A percentile compares a stretch with the other conserved stretches of the same genome.
These are phyloP conservation scores for Tipula helvola DNA, from an alignment of 2,888 invertebrate genomes.

Conservation along the genomic window DNA sequence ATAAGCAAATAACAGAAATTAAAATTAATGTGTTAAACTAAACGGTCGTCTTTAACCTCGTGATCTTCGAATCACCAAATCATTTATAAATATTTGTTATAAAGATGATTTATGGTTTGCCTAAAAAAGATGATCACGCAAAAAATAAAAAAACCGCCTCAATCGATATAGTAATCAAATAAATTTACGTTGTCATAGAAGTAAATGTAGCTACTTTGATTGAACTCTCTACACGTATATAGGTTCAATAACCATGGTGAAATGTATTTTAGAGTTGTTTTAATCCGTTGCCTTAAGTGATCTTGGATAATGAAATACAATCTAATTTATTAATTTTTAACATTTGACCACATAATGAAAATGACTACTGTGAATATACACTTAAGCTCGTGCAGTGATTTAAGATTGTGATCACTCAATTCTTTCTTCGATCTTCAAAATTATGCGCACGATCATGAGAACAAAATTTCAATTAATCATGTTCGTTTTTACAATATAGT, in stretches of 20 bases:
- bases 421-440: neutral
- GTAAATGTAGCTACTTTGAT: too few relatives aligned
- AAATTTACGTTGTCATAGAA: too few relatives aligned
- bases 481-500: neutral
- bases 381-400: neutral
- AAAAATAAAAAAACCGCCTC: neutral
- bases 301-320: neutral
- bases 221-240: too few relatives aligned
- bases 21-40: neutral
- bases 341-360: neutral
- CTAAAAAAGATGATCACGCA: neutral
- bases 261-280: neutral
- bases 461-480: neutral
- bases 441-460: neutral
- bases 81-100: neutral
- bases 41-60: neutral
- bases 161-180: neutral
- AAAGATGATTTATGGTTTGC: neutral
- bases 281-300: neutral
- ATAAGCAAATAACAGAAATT: neutral
- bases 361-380: too few relatives aligned
- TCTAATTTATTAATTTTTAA: neutral
- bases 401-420: neutral
- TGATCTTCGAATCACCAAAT: neutral
- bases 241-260: neutral